Base-by-base conservation (phyloP, 2,888 invertebrate species). In the Helleia helle region DNA sequence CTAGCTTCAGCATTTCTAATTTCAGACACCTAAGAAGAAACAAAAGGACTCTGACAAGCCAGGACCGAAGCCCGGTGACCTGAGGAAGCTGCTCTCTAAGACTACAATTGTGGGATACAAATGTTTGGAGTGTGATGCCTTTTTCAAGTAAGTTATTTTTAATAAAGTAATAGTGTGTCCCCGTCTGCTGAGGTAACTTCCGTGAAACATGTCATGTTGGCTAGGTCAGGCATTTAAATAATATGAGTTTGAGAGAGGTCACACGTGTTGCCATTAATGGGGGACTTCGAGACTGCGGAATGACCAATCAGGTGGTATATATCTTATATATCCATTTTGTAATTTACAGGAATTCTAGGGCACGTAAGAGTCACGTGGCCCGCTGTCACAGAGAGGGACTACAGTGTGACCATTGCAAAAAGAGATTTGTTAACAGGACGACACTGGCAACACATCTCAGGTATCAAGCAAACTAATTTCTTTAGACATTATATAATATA, bases 61-160 rank as follows among this genome's bases (percentile, higher is more conserved):
- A 0, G 41, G 9, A 22, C 66, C 71, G 0, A 72, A 72, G 12
- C 71, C 71, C 0, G 75, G 77, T 0, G 75, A 81, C 24, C 51
- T 83, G 1, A 54, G 83, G 9, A 80, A 72, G 29, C 52, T 83
- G 2, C 51, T 83, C 0, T 80, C 79, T 0, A 83, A 81, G 45
- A 83, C 80, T 0, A 81, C 81, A 0, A 83, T 83, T 5, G 77
- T 80, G 1, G 80, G 77, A 0, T 83, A 83, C 47, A 75, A 79
- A 55, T 83, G 83, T 31, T 42, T 83, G 1, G 83, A 83, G 22
- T 83, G 83, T 4, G 83, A 83, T 34, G 79, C 80, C 80, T 80
- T 83, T 49, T 83, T 83, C 51, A 80, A 80, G 83, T 83, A 37
- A 67, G 77, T 69, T n/a, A n/a, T n/a, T n/a, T n/a, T n/a, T n/a